Base-by-base conservation (phyloP, 1,140 invertebrate species). In the Lutraria rhynchaena region DNA sequence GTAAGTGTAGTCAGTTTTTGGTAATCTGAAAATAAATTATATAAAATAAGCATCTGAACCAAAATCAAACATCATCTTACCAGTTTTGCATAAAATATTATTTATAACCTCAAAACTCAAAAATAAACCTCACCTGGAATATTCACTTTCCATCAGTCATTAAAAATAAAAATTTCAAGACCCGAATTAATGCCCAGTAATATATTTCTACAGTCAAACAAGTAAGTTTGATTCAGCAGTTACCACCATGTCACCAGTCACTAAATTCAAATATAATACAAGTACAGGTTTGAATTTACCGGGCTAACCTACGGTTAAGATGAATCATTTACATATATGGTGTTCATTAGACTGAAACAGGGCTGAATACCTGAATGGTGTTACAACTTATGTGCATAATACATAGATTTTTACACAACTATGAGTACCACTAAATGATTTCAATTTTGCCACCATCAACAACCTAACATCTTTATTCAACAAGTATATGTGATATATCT, bases 1-100 rank as follows among this genome's bases (percentile, higher is more conserved):
- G 84, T 90, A 90, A 24, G 89, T 90, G 46, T 90, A 90, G 74
- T 90, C 89, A 81, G 89, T 90, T 57, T 89, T 89, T 41, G 88
- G 88, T 65, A 85, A 84, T 81, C 89, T 89, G 82, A 55, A 89
- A 89, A 41, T 41, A 41, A 41, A 41, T n/a, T n/a, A n/a, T n/a
- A 41, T 7, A 41, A 15, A 41, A 41, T 41, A 41, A 7, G 15
- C 37, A 41, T 5, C 37, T 41, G 37, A 41, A 41, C 15, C n/a
- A 41, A 41, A 41, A 41, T 41, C 37, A 41, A 15, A 7, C 37
- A 41, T 5, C 5, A 41, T 55, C n/a, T n/a, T n/a, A n/a, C n/a
- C n/a, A n/a, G n/a, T n/a, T n/a, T n/a, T n/a, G n/a, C n/a, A n/a
- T n/a, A n/a, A n/a, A n/a, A n/a, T n/a, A n/a, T n/a, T n/a, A n/a